Evolutionary conservation across 2,888 invertebrate species (phyloP).

Genomic region (Drosophila recens): DNA sequence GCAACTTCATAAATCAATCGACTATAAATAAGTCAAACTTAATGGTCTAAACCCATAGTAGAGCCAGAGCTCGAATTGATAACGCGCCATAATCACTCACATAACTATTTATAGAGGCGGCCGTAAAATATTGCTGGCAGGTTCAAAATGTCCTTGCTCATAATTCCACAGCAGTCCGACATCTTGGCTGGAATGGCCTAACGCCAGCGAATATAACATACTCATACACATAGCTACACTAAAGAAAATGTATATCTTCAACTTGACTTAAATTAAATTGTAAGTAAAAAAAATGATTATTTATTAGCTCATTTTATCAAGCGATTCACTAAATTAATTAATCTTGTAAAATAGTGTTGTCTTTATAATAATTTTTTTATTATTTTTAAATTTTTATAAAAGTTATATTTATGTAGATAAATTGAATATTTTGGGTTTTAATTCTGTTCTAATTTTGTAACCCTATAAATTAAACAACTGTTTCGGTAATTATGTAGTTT

Average conservation of each 20-base stretch:
- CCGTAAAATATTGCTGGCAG: conserved; percentile 49
- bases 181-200: conserved; percentile 34
- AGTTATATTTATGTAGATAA: not conserved
- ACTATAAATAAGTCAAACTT: conserved; percentile 76
- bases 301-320: not conserved
- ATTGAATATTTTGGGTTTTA: not conserved
- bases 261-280: not conserved
- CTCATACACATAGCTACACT: conserved; percentile 37
- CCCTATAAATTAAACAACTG: not conserved
- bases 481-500: not conserved
- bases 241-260: not conserved
- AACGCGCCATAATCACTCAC: conserved; percentile 72
- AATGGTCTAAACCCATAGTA: conserved; percentile 60
- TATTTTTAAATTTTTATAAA: not conserved
- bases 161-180: conserved; percentile 39
- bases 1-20: conserved; percentile 69
- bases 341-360: too few species aligned
- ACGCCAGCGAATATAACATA: conserved; percentile 52
- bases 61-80: conserved; percentile 52
- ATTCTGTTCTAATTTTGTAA: too few species aligned
- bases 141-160: conserved; percentile 71
- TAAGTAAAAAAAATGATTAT: not conserved
- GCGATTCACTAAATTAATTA: not conserved
- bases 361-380: not conserved
- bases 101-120: conserved; percentile 68